Percentiles rank a stretch among this genome's conserved stretches.
Conservation (phyloP, 2,113 vertebrate species). For the Shinisaurus crocodilurus region DNA sequence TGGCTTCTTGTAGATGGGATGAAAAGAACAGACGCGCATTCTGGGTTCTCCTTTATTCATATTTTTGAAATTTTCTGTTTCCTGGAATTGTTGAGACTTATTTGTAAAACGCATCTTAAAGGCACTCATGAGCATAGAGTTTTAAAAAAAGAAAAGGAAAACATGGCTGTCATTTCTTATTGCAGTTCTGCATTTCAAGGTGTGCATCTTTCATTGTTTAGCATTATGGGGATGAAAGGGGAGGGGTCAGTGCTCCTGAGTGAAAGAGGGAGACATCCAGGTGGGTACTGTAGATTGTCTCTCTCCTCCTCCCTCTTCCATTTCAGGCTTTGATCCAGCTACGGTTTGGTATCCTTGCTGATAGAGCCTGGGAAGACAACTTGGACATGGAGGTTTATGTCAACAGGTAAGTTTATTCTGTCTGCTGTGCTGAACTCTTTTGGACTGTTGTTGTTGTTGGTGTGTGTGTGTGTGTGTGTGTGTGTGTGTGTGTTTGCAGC, state of each 20-base stretch:
- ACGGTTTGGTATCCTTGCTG: not conserved
- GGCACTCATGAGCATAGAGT: not conserved
- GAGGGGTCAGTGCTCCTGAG: no score
- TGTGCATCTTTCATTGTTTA: not conserved
- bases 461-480: no score
- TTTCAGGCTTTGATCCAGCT: constrained; percentile 25
- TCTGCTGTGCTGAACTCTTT: not conserved
- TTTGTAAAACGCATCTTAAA: not conserved
- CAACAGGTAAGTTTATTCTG: not conserved
- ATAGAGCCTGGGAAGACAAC: not conserved
- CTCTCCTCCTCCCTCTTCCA: not conserved
- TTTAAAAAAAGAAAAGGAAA: not conserved
- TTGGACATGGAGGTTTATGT: not conserved
- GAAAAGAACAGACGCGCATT: not conserved
- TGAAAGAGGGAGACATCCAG: no score
- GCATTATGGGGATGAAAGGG: not conserved
- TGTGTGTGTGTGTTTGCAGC: no score
- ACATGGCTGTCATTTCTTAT: not conserved
- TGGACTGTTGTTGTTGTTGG: not conserved
- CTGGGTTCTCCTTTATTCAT: not conserved
- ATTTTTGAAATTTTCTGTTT: not conserved
- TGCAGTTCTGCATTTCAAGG: not conserved
- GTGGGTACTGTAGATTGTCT: not conserved
- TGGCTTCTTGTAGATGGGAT: not conserved
- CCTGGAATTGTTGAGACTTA: not conserved